Conservation (phyloP, 2,888 invertebrate species). For the Parasteatoda lunata region DNA sequence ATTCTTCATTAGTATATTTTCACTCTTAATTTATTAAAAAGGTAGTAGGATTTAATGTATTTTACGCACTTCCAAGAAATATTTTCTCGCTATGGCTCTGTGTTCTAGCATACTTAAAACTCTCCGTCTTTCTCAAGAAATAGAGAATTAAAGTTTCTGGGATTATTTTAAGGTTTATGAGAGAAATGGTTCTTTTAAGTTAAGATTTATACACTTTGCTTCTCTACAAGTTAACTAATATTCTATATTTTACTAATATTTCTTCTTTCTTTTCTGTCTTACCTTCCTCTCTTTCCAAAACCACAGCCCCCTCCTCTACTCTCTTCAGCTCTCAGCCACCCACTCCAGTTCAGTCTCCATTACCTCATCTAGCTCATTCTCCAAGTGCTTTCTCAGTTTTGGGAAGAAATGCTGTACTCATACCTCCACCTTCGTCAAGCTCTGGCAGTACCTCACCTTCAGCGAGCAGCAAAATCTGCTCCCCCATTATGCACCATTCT, state of each 20-base stretch:
- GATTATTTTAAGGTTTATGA: no score
- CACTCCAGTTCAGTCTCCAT: conserved; percentile 62
- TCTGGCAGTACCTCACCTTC: conserved; percentile 39
- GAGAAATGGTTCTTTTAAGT: no score
- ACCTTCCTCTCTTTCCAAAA: not conserved
- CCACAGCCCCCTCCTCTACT: conserved; percentile 61
- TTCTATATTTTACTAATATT: conserved; percentile 17
- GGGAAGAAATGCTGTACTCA: conserved; percentile 64
- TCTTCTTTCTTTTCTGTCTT: not conserved
- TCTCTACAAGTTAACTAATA: not conserved
- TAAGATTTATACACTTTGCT: no score
- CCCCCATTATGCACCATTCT: conserved; percentile 63
- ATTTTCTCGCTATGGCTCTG: no score
- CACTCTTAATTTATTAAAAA: no score
- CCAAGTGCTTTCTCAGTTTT: conserved; percentile 68
- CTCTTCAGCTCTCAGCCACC: conserved; percentile 64
- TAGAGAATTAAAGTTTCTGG: no score
- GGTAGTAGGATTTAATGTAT: no score
- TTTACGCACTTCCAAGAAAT: no score
- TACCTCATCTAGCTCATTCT: conserved; percentile 66
- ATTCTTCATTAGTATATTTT: no score
- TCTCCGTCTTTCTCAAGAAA: no score
- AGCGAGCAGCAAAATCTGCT: conserved; percentile 58
- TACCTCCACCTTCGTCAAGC: conserved; percentile 55
- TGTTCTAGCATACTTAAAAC: no score